A percentile compares a stretch with the other conserved stretches of the same genome.
phyloP scores from a whole-genome alignment of 2,113 vertebrate species.

The Erythrolamprus reginae region DNA sequence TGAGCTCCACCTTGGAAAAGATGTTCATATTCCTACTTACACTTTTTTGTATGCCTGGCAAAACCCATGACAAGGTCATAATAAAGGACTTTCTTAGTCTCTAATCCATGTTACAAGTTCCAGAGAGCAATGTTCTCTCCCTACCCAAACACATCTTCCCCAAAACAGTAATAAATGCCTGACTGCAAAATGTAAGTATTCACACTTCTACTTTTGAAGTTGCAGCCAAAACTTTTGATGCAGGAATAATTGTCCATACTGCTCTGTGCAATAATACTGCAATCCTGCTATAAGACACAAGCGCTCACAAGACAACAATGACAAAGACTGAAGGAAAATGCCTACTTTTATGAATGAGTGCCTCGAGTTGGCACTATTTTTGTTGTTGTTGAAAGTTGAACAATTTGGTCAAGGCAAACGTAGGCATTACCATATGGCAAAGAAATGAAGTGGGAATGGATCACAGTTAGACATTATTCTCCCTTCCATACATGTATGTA shows the following conservation, averaged over 20 bases:
- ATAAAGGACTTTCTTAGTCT: background rate
- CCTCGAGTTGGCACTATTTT: background rate
- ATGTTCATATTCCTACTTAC: background rate
- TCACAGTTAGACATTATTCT: background rate
- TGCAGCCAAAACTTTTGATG: background rate
- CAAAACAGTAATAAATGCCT: background rate
- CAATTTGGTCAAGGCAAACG: background rate
- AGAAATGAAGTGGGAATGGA: background rate
- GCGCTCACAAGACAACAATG: background rate
- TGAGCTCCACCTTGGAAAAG: background rate
- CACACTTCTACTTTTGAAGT: background rate
- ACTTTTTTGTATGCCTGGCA: background rate
- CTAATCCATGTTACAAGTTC: background rate
- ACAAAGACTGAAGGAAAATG: background rate
- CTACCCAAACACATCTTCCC: background rate
- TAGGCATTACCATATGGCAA: background rate
- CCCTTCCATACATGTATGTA: background rate
- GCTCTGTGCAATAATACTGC: background rate
- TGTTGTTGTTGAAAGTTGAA: background rate
- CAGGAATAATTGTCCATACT: background rate
- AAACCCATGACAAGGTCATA: background rate
- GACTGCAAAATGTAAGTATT: background rate
- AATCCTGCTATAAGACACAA: background rate
- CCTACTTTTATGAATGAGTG: background rate
- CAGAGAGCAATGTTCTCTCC: background rate